These are phyloP conservation scores for Saturnia pavonia DNA, from an alignment of 2,888 invertebrate genomes.

Conservation along the genomic window DNA sequence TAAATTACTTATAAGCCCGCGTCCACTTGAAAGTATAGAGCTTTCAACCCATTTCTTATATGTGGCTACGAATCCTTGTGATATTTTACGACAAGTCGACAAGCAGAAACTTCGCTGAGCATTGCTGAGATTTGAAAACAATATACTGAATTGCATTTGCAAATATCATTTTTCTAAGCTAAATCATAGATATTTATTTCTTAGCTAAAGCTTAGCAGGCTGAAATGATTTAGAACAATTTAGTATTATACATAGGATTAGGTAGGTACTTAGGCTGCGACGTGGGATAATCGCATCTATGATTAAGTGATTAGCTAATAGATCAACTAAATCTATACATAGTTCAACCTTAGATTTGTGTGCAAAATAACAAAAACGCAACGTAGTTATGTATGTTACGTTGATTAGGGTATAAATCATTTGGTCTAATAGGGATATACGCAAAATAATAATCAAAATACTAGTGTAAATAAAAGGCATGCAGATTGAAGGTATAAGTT, in stretches of 20 bases:
- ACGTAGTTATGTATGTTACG: too few relatives aligned
- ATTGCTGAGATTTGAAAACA: not conserved
- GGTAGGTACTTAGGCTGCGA: too few relatives aligned
- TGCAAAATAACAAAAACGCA: too few relatives aligned
- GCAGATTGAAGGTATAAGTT: too few relatives aligned
- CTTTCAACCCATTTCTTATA: not conserved
- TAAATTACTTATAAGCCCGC: constrained; percentile 17
- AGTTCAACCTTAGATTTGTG: too few relatives aligned
- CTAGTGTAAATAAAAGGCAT: too few relatives aligned
- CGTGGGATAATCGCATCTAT: not conserved
- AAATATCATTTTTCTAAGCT: not conserved
- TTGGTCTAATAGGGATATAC: too few relatives aligned
- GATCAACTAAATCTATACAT: not conserved
- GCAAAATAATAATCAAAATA: too few relatives aligned
- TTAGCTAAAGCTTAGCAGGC: too few relatives aligned
- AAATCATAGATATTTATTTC: not conserved
- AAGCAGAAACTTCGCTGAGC: not conserved
- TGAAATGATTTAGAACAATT: too few relatives aligned
- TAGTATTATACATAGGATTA: not conserved
- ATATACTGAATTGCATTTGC: not conserved
- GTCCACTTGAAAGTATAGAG: not conserved
- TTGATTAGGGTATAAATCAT: too few relatives aligned
- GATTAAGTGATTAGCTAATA: not conserved
- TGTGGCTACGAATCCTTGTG: not conserved
- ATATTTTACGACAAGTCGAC: not conserved